Evolutionary conservation across 92 coral and sea anemone genomes (phyloP).

Genomic region (Metridium senile): DNA sequence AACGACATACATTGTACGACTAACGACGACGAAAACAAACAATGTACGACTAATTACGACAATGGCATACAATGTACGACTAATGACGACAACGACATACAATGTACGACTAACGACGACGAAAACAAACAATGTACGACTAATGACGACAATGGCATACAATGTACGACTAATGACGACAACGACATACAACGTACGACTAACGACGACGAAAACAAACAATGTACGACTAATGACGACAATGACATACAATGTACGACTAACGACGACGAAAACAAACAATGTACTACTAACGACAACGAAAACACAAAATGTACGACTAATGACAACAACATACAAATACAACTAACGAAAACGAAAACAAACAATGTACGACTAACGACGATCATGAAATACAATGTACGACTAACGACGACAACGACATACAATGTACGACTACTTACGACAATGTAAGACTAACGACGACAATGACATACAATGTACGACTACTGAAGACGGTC

Average conservation of each 20-base stretch:
- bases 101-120: neutral
- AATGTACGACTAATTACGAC: neutral
- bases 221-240: neutral
- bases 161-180: neutral
- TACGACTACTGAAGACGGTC: neutral
- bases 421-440: neutral
- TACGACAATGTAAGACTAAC: neutral
- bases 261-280: neutral
- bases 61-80: neutral
- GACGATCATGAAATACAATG: neutral
- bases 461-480: neutral
- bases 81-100: neutral
- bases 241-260: neutral
- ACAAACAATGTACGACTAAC: neutral
- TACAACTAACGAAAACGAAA: neutral
- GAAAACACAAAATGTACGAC: neutral
- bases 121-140: neutral
- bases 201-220: neutral
- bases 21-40: neutral
- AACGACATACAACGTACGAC: neutral
- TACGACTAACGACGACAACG: neutral
- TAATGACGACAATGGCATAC: neutral
- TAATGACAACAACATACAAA: neutral
- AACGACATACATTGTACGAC: neutral
- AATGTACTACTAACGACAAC: neutral